Conservation (phyloP, 2,797 vertebrate species). For the Glyptemys insculpta region DNA sequence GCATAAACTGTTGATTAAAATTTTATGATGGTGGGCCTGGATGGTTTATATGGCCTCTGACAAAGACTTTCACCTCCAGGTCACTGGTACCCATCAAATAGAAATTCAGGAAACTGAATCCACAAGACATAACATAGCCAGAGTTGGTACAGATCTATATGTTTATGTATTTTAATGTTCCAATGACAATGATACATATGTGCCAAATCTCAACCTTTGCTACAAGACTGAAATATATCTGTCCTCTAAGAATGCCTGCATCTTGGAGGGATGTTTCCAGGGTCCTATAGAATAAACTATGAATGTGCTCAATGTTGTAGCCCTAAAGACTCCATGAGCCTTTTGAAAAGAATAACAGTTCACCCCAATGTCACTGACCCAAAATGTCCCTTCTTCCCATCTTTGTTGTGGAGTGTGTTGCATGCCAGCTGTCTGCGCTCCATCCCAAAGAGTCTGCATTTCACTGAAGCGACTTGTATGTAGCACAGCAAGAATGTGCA, state of each 20-base stretch:
- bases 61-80: background rate
- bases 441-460: background rate
- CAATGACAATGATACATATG: background rate
- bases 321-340: background rate
- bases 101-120: conserved; percentile 9
- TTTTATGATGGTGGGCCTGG: rapidly evolving
- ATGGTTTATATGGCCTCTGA: background rate
- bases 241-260: background rate
- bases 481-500: background rate
- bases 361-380: background rate
- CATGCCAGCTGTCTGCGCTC: background rate
- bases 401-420: rapidly evolving
- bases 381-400: background rate
- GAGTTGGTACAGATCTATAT: conserved; percentile 5
- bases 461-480: background rate
- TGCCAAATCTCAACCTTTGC: conserved; percentile 5
- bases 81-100: background rate
- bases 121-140: background rate
- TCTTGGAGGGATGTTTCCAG: background rate
- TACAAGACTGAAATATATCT: background rate
- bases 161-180: background rate
- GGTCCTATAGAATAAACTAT: background rate
- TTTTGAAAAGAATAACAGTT: background rate
- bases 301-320: background rate
- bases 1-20: background rate